Percentiles rank a stretch among this genome's conserved stretches.
Conservation (phyloP, 1,140 invertebrate species). For the Tigriopus japonicus region DNA sequence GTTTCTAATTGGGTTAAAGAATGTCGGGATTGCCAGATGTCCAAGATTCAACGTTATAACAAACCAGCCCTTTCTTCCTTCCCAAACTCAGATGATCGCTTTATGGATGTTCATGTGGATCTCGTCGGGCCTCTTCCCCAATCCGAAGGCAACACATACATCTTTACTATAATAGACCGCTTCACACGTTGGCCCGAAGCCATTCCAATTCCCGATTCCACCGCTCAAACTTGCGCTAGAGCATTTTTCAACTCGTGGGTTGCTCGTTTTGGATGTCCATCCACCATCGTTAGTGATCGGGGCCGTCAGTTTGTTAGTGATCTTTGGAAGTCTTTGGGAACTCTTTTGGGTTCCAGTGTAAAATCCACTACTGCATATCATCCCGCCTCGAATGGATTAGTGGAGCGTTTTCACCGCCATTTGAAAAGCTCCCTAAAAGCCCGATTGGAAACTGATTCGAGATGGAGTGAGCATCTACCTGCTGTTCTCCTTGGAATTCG, state of each 20-base stretch:
- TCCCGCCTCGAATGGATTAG: conserved; percentile 16
- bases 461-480: no score
- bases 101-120: conserved; percentile 28
- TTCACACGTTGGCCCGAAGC: conserved; percentile 29
- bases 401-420: conserved; percentile 15
- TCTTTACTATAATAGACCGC: conserved; percentile 27
- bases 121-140: conserved; percentile 28
- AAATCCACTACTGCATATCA: conserved; percentile 8
- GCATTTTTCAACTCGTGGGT: no score
- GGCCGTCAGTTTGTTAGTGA: conserved; percentile 24
- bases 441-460: no score
- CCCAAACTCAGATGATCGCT: no score
- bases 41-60: no score
- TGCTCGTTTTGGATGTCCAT: no score
- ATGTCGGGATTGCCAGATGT: no score
- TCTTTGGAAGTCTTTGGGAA: conserved; percentile 14
- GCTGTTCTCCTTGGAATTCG: no score
- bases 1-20: no score
- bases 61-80: no score
- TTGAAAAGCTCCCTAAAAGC: conserved; percentile 15
- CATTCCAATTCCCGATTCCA: conserved; percentile 23
- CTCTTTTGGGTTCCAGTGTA: conserved; percentile 11
- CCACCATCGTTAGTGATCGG: conserved; percentile 23
- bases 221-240: no score
- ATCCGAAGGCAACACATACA: conserved; percentile 22